These are phyloP conservation scores for Melieria crassipennis DNA, from an alignment of 2,888 invertebrate genomes.

Conservation along the genomic window DNA sequence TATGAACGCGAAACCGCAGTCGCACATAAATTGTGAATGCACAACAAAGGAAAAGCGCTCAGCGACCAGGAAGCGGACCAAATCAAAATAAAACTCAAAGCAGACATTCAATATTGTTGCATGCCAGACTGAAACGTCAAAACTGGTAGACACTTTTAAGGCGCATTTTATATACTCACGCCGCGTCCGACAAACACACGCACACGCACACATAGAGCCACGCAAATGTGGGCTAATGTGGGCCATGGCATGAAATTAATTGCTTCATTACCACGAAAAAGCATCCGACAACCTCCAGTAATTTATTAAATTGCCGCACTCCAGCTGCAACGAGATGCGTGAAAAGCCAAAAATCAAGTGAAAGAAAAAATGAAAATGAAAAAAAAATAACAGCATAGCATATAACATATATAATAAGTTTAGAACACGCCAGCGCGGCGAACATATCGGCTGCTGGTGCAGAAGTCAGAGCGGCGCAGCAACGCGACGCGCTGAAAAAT, in stretches of 20 bases:
- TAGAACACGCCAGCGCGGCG: slow-evolving; percentile 4
- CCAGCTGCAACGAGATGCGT: background rate
- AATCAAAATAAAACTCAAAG: too few species aligned
- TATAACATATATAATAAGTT: slow-evolving; percentile 25
- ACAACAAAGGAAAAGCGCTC: too few species aligned
- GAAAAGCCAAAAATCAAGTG: background rate
- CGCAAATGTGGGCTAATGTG: slow-evolving; percentile 25
- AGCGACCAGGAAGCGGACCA: too few species aligned
- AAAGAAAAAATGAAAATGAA: background rate
- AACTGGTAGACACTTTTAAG: too few species aligned
- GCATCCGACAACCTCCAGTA: slow-evolving; percentile 14
- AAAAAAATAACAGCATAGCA: too few species aligned
- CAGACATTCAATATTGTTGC: too few species aligned
- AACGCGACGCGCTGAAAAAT: slow-evolving; percentile 7
- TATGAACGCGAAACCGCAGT: too few species aligned
- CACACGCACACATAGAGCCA: background rate
- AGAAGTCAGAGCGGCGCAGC: background rate
- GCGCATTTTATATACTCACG: too few species aligned
- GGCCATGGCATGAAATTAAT: slow-evolving; percentile 32
- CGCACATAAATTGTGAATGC: too few species aligned
- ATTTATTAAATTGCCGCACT: slow-evolving; percentile 32
- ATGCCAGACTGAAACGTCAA: too few species aligned
- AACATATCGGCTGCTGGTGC: background rate
- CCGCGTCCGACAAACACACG: too few species aligned
- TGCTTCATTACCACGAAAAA: slow-evolving; percentile 37